Percentiles rank a stretch among this genome's conserved stretches.
phyloP scores from a whole-genome alignment of 2,113 vertebrate species.

The Tricholaema leucomelas region DNA sequence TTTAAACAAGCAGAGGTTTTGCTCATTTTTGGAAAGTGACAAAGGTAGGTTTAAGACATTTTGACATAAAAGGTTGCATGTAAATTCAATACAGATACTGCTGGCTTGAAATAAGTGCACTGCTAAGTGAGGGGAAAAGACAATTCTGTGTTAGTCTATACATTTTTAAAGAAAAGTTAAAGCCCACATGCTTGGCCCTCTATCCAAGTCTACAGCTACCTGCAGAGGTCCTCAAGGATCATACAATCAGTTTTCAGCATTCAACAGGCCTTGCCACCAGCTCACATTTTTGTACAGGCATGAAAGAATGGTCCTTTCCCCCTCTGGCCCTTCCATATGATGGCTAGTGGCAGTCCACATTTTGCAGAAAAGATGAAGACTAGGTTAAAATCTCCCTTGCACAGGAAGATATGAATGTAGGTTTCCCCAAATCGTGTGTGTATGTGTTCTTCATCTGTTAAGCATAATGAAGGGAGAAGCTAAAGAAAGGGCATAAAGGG shows the following conservation, averaged over 20 bases:
- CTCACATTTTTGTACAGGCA: neutral
- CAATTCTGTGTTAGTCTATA: neutral
- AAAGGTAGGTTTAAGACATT: neutral
- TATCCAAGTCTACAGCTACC: neutral
- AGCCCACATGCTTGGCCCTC: neutral
- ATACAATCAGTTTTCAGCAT: neutral
- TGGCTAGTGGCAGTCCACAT: neutral
- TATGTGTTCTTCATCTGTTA: neutral
- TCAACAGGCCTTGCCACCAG: neutral
- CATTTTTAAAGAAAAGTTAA: neutral
- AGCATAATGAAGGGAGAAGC: neutral
- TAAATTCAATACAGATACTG: neutral
- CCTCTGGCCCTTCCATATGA: accelerated
- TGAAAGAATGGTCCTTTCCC: neutral
- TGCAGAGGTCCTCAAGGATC: neutral
- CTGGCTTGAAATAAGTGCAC: neutral
- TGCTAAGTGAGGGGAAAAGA: neutral
- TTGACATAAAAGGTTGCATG: neutral
- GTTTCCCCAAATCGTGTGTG: neutral
- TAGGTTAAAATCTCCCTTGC: neutral
- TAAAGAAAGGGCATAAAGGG: neutral
- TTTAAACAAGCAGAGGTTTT: neutral
- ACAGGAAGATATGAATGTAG: neutral
- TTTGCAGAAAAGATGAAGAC: neutral
- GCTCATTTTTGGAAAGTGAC: neutral